Evolutionary conservation across 2,113 vertebrate genomes (phyloP).

Genomic region (Podocnemis expansa): DNA sequence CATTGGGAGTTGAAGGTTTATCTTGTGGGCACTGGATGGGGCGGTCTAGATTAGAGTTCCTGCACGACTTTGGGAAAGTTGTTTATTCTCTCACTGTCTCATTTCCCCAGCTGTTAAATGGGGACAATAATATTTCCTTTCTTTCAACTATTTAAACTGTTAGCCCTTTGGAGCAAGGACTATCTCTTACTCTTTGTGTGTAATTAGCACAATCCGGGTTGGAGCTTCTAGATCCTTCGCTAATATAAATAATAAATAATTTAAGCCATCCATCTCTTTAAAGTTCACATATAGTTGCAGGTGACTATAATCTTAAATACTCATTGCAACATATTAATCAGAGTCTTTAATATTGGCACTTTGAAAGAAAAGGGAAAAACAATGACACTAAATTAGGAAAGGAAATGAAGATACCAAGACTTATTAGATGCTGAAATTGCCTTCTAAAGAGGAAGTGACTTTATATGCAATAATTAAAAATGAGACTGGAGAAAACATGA

Average conservation of each 20-base stretch:
- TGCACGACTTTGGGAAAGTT: constrained; percentile 59
- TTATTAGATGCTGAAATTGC: not conserved
- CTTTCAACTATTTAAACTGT: constrained; percentile 27
- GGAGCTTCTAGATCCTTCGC: not conserved
- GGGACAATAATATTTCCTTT: constrained; percentile 63
- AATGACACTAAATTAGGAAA: not conserved
- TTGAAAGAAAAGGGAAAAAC: not conserved
- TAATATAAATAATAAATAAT: not conserved
- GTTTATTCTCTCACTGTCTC: constrained; percentile 25
- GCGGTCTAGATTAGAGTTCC: constrained; percentile 24
- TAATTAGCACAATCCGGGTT: not conserved
- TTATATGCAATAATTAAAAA: not conserved
- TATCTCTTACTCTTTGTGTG: not conserved
- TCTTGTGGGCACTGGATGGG: constrained; percentile 44
- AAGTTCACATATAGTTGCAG: not conserved
- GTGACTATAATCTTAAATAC: not conserved
- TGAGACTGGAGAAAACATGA: not conserved
- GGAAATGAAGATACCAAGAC: not conserved
- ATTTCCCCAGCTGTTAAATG: constrained; percentile 59
- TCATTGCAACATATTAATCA: not conserved
- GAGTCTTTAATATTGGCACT: not conserved
- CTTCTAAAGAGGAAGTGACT: not conserved
- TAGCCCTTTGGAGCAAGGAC: constrained; percentile 6
- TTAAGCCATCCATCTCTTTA: not conserved
- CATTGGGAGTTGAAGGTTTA: not conserved